Conservation (phyloP, 2,797 vertebrate genomes). For the Smutsia temminckii region DNA sequence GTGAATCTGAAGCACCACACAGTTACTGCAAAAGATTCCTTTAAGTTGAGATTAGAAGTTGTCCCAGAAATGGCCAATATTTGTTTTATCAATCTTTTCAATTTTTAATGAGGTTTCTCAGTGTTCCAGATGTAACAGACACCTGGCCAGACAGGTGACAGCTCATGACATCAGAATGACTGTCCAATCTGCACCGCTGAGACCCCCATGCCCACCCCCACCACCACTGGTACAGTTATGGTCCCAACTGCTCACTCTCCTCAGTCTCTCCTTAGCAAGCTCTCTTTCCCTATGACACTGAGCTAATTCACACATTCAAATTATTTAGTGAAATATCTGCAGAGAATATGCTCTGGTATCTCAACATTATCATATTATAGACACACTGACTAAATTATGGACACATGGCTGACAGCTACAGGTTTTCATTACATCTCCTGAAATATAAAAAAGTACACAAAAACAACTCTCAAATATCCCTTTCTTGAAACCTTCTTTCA, state of each 20-base stretch:
- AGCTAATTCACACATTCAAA: neutral
- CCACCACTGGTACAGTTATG: fast-evolving
- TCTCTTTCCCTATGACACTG: neutral
- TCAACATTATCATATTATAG: neutral
- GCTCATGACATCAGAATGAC: neutral
- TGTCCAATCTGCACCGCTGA: neutral
- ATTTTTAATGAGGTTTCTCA: constrained; percentile 16
- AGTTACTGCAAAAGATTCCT: neutral
- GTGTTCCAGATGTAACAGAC: neutral
- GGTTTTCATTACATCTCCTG: neutral
- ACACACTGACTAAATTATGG: neutral
- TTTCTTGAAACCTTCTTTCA: neutral
- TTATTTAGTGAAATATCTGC: neutral
- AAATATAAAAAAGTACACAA: neutral
- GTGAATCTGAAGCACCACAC: neutral
- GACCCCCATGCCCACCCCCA: no score
- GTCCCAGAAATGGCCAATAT: neutral
- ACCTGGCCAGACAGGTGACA: neutral
- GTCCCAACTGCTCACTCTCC: neutral
- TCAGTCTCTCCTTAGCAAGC: neutral
- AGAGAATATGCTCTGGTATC: neutral
- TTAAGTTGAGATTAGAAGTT: neutral
- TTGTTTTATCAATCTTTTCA: neutral
- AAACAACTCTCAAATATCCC: neutral
- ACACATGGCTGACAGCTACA: neutral